phyloP scores from a whole-genome alignment of 2,888 invertebrate genomes.

The Cheilosia scutellata region DNA sequence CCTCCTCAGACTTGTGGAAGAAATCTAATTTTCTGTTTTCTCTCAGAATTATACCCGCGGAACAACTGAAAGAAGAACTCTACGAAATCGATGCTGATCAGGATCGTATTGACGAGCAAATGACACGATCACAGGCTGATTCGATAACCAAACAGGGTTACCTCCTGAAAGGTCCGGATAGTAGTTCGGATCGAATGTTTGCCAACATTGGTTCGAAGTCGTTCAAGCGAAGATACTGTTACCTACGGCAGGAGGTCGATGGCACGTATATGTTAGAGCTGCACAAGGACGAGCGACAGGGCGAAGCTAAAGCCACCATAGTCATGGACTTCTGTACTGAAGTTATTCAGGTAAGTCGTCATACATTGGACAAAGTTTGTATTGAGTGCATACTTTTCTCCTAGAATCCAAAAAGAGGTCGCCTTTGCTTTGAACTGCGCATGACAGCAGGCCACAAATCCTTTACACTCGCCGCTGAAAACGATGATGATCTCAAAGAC shows the following conservation, averaged over 20 bases:
- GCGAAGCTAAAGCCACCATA: constrained; percentile 95
- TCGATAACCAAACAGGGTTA: constrained; percentile 95
- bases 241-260: constrained; percentile 94
- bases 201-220: constrained; percentile 96
- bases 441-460: constrained; percentile 94
- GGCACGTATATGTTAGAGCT: constrained; percentile 96
- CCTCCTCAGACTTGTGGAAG: background rate
- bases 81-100: constrained; percentile 95
- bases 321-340: constrained; percentile 97
- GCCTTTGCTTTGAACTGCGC: constrained; percentile 93
- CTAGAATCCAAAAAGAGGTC: constrained; percentile 93
- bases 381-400: constrained; percentile 46
- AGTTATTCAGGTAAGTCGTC: constrained; percentile 88
- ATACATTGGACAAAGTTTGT: background rate
- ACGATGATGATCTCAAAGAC: constrained; percentile 91
- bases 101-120: constrained; percentile 90
- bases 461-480: constrained; percentile 94
- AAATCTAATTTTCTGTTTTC: background rate
- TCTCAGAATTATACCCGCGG: constrained; percentile 84
- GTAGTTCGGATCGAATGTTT: constrained; percentile 95
- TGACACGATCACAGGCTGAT: constrained; percentile 88
- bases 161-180: constrained; percentile 95
- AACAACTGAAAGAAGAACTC: constrained; percentile 91
- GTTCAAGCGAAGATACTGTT: constrained; percentile 95
- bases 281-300: constrained; percentile 96